These are phyloP conservation scores for Caenorhabditis zanzibari DNA, from an alignment of 2,888 invertebrate genomes.

Conservation along the genomic window DNA sequence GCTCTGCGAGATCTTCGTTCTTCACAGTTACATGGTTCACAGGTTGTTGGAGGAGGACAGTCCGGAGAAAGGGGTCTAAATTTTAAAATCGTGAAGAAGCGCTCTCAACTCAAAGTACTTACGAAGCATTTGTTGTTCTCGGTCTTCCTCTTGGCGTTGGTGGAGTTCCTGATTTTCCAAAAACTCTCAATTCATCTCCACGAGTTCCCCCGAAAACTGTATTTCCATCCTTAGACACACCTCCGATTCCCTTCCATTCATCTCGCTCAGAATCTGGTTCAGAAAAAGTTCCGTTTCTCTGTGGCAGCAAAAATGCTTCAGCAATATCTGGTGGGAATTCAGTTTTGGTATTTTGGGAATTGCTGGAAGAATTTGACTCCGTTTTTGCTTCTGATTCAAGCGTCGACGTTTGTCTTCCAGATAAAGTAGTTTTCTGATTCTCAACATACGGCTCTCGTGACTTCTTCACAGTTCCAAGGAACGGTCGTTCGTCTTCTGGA, in stretches of 20 bases:
- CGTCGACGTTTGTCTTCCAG: background rate
- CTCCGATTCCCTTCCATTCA: constrained; percentile 51
- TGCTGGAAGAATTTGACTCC: background rate
- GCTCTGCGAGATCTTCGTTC: constrained; percentile 59
- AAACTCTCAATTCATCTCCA: constrained; percentile 49
- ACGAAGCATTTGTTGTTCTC: constrained; percentile 2
- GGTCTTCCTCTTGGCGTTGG: constrained; percentile 23
- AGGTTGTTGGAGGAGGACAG: constrained; percentile 46
- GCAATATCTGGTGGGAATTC: constrained; percentile 32
- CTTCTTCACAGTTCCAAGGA: constrained; percentile 56
- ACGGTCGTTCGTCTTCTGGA: constrained; percentile 14
- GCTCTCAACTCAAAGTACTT: background rate
- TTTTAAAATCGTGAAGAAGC: background rate
- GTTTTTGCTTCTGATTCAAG: background rate
- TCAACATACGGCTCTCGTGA: constrained; percentile 48
- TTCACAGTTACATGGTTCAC: constrained; percentile 61
- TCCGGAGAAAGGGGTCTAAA: background rate
- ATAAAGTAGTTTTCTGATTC: constrained; percentile 4
- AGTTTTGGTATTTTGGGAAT: background rate
- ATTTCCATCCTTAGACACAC: constrained; percentile 36
- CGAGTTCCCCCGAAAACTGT: constrained; percentile 58
- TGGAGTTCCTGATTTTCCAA: constrained; percentile 29
- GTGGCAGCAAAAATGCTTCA: constrained; percentile 13
- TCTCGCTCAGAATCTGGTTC: constrained; percentile 7
- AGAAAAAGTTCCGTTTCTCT: constrained; percentile 3